Conservation (phyloP, 1,140 invertebrate species). For the Stenopsyche tienmushanensis region DNA sequence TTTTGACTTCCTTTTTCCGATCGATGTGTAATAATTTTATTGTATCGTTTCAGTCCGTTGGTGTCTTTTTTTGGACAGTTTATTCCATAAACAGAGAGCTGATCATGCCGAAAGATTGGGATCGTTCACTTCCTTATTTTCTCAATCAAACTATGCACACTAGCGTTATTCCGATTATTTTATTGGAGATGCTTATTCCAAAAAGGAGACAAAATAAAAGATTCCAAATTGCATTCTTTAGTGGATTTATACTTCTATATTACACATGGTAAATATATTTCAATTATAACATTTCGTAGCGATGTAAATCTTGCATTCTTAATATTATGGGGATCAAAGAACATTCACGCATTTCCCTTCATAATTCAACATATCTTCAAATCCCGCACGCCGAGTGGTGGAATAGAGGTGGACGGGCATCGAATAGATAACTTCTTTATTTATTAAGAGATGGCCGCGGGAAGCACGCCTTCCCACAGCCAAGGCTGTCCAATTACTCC, state of each 20-base stretch:
- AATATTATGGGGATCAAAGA: no score
- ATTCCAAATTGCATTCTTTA: no score
- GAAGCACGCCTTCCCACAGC: no score
- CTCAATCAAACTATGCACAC: slow-evolving; percentile 70
- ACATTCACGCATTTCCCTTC: no score
- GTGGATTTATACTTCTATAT: slow-evolving; percentile 12
- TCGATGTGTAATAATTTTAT: neutral
- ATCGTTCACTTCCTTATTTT: slow-evolving; percentile 64
- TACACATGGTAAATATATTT: slow-evolving; percentile 24
- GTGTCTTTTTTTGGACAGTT: slow-evolving; percentile 66
- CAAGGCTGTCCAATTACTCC: no score
- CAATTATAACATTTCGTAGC: neutral
- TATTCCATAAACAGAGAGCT: slow-evolving; percentile 68
- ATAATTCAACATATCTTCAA: no score
- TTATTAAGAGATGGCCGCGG: no score
- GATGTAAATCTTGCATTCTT: no score
- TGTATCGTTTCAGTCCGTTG: slow-evolving; percentile 60
- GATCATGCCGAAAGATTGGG: slow-evolving; percentile 63
- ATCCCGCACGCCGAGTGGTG: no score
- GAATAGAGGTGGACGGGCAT: no score
- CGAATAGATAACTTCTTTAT: no score
- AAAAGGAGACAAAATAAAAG: slow-evolving; percentile 45
- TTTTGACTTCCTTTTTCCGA: neutral
- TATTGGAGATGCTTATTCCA: slow-evolving; percentile 53
- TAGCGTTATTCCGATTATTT: slow-evolving; percentile 51